A percentile compares a stretch with the other conserved stretches of the same genome.
Conservation (phyloP, 2,797 vertebrate genomes). For the Sebastes hubbsi region DNA sequence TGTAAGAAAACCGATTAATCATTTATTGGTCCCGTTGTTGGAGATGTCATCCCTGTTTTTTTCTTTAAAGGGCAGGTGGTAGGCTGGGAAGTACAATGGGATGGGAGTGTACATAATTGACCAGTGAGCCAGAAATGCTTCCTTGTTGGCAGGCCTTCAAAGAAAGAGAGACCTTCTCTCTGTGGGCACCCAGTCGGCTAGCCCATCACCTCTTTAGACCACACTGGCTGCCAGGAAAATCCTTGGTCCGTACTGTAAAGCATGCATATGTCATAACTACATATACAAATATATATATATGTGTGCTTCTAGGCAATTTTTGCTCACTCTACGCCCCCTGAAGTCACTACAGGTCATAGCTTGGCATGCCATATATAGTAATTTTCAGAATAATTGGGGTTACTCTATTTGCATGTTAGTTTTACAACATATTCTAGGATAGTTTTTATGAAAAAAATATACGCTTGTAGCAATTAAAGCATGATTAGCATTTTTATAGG, state of each 20-base stretch:
- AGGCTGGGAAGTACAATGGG: slow-evolving; percentile 30
- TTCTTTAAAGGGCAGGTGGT: slow-evolving; percentile 38
- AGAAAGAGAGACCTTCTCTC: slow-evolving; percentile 54
- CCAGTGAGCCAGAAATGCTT: slow-evolving; percentile 49
- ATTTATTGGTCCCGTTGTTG: neutral
- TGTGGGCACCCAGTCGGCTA: slow-evolving; percentile 8
- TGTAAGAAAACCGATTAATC: neutral
- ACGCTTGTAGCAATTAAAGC: neutral
- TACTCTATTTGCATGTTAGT: neutral
- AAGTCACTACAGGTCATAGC: neutral
- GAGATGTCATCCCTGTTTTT: slow-evolving; percentile 10
- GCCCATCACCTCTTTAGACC: slow-evolving; percentile 31
- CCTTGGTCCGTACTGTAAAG: neutral
- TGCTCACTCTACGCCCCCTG: neutral
- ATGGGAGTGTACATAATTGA: slow-evolving; percentile 64
- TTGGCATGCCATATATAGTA: neutral
- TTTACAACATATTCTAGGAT: neutral
- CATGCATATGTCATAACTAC: neutral
- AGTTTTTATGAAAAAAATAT: neutral
- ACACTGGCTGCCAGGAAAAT: slow-evolving; percentile 17
- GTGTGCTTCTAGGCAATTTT: neutral
- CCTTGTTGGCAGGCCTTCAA: slow-evolving; percentile 63
- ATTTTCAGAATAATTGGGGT: neutral
- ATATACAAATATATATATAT: neutral
- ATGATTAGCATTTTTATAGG: neutral